A percentile compares a stretch with the other conserved stretches of the same genome.
These are phyloP conservation scores for Drosophila erecta DNA, from an alignment of 1,140 invertebrate genomes.

Conservation along the genomic window DNA sequence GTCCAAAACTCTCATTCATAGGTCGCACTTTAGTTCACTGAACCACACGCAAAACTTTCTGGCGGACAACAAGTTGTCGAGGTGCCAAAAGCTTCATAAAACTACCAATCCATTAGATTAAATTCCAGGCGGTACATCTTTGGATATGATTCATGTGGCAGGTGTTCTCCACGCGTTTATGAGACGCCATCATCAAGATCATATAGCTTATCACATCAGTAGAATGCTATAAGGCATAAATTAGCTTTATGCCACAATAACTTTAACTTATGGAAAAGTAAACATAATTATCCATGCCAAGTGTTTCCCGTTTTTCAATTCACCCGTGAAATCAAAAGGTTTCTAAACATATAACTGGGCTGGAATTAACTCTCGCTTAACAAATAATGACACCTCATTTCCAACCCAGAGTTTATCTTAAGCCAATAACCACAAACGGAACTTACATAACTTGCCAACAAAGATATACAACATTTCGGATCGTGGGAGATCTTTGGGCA, in stretches of 20 bases:
- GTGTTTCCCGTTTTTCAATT: too few species aligned
- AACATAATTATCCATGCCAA: neutral
- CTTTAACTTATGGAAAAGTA: neutral
- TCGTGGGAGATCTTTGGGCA: slow-evolving; percentile 33
- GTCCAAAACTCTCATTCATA: slow-evolving; percentile 43
- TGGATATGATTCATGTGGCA: slow-evolving; percentile 1
- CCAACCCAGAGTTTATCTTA: neutral
- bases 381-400: slow-evolving; percentile 11
- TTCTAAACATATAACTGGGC: neutral
- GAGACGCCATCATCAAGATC: slow-evolving; percentile 2
- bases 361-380: neutral
- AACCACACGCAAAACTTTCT: slow-evolving; percentile 19
- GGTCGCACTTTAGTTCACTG: slow-evolving; percentile 34
- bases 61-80: slow-evolving; percentile 31
- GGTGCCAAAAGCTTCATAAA: slow-evolving; percentile 55
- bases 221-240: neutral
- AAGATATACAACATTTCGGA: slow-evolving; percentile 29
- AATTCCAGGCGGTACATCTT: slow-evolving; percentile 21
- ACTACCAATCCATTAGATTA: slow-evolving; percentile 21
- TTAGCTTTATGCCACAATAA: neutral
- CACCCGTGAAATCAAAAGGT: neutral
- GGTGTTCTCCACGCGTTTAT: slow-evolving; percentile 13
- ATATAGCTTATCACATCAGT: slow-evolving; percentile 29
- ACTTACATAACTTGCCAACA: slow-evolving; percentile 33
- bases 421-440: slow-evolving; percentile 25